These are phyloP conservation scores for Echinops telfairi DNA, from an alignment of 2,113 vertebrate genomes.

Conservation along the genomic window DNA sequence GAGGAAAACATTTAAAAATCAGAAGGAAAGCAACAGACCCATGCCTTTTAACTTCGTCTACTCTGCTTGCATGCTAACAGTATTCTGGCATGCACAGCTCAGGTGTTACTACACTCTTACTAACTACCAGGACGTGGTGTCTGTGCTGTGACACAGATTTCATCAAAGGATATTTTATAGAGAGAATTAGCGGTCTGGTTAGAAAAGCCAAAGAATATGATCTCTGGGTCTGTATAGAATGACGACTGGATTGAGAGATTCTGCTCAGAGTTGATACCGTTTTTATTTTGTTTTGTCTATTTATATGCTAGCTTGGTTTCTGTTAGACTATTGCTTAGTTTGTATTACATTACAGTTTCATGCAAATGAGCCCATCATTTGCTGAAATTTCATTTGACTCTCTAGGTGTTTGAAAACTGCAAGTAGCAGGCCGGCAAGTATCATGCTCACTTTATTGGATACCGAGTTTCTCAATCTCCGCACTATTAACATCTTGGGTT, in stretches of 20 bases:
- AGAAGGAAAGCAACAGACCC: neutral
- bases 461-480: too few species aligned
- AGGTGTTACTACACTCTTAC: neutral
- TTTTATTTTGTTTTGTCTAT: neutral
- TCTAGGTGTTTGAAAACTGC: too few species aligned
- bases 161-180: neutral
- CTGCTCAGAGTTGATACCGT: neutral
- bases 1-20: neutral
- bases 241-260: neutral
- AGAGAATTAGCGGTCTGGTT: neutral
- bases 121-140: neutral
- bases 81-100: neutral
- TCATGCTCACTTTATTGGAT: too few species aligned
- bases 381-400: too few species aligned
- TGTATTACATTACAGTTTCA: too few species aligned
- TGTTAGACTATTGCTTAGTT: too few species aligned
- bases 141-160: neutral
- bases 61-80: neutral
- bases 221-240: neutral
- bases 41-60: neutral
- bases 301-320: neutral
- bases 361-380: too few species aligned
- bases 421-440: too few species aligned
- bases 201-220: neutral
- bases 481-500: too few species aligned